These are phyloP conservation scores for Bellardia bayeri DNA, from an alignment of 2,888 invertebrate species.

Conservation along the genomic window DNA sequence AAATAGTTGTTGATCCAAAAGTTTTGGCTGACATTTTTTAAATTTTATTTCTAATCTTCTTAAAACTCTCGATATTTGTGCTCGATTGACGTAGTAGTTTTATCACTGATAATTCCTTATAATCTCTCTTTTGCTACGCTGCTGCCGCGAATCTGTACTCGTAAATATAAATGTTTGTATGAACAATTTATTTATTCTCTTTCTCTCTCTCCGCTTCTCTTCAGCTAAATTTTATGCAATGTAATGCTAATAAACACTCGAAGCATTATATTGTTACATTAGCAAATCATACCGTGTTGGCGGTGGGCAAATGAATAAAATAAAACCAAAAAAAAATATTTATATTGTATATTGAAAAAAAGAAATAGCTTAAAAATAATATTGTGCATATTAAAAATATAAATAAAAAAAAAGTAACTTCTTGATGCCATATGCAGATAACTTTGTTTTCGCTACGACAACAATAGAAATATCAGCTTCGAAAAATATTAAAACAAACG, in stretches of 20 bases:
- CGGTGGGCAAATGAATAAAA: constrained; percentile 65
- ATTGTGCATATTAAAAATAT: constrained; percentile 66
- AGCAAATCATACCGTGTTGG: constrained; percentile 66
- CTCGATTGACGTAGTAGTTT: too few relatives aligned
- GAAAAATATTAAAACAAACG: constrained; percentile 64
- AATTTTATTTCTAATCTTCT: too few relatives aligned
- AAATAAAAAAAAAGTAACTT: constrained; percentile 62
- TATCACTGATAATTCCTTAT: neutral
- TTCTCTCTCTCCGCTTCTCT: constrained; percentile 5
- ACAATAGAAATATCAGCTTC: constrained; percentile 69
- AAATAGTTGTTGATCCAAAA: too few relatives aligned
- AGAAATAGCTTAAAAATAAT: constrained; percentile 53
- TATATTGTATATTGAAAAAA: constrained; percentile 27
- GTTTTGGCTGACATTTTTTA: too few relatives aligned
- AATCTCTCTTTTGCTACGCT: neutral
- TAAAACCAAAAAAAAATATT: constrained; percentile 43
- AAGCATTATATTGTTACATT: constrained; percentile 66
- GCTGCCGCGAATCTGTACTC: neutral
- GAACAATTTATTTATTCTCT: constrained; percentile 15
- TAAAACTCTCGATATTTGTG: too few relatives aligned
- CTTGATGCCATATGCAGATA: constrained; percentile 72
- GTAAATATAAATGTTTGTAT: constrained; percentile 11
- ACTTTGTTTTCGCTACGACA: constrained; percentile 67
- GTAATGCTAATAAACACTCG: constrained; percentile 71
- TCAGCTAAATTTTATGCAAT: constrained; percentile 20